Percentiles rank a stretch among this genome's conserved stretches.
phyloP scores from a whole-genome alignment of 1,140 invertebrate genomes.

The Drosophila bocki region DNA sequence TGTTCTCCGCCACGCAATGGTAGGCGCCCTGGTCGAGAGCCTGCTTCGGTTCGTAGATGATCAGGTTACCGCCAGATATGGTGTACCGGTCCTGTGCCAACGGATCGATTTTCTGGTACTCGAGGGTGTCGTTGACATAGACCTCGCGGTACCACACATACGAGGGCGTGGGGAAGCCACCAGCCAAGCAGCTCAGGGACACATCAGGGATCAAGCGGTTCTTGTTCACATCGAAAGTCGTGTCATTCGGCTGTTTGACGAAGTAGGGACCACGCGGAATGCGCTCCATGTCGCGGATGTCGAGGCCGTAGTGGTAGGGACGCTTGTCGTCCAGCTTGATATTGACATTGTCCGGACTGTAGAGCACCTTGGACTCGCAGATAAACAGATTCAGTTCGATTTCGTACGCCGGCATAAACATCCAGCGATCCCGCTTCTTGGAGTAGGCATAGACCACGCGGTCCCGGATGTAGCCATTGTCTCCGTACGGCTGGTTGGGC shows the following conservation, averaged over 20 bases:
- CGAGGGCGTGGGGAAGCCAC: slow-evolving; percentile 94
- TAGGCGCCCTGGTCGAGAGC: slow-evolving; percentile 93
- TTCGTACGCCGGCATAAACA: slow-evolving; percentile 92
- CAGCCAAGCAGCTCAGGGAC: slow-evolving; percentile 92
- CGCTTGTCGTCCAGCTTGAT: slow-evolving; percentile 89
- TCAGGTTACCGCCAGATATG: slow-evolving; percentile 95
- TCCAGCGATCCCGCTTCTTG: slow-evolving; percentile 91
- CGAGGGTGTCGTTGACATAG: slow-evolving; percentile 91
- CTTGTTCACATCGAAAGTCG: slow-evolving; percentile 93
- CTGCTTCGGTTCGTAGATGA: slow-evolving; percentile 94
- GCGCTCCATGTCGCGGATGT: slow-evolving; percentile 90
- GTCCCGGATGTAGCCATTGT: slow-evolving; percentile 81
- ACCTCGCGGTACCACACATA: slow-evolving; percentile 97
- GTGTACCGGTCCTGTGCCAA: slow-evolving; percentile 91
- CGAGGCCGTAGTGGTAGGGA: slow-evolving; percentile 93
- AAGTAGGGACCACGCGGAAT: slow-evolving; percentile 95
- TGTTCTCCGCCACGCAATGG: slow-evolving; percentile 95
- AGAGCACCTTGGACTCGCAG: slow-evolving; percentile 93
- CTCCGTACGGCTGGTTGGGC: slow-evolving; percentile 69
- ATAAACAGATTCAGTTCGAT: slow-evolving; percentile 92
- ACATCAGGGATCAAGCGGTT: slow-evolving; percentile 90
- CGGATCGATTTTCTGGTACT: slow-evolving; percentile 91
- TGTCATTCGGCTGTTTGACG: slow-evolving; percentile 92
- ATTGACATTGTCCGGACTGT: slow-evolving; percentile 87
- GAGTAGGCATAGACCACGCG: slow-evolving; percentile 90